Base-by-base conservation (phyloP, 1,140 invertebrate species). In the Olivierus martensii region DNA sequence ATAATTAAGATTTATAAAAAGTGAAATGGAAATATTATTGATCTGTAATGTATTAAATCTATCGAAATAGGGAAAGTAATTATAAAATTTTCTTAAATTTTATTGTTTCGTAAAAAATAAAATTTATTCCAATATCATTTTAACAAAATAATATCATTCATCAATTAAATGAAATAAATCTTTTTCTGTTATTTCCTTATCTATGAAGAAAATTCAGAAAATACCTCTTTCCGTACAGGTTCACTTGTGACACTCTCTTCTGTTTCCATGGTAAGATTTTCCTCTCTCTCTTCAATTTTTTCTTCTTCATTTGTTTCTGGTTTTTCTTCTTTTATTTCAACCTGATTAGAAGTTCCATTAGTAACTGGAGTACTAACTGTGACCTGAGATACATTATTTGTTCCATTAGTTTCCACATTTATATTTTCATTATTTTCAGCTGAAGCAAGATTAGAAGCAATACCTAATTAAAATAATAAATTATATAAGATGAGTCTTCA, bases 381-480 rank as follows among this genome's bases (percentile, higher is more conserved):
- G 38, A 10, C 11, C 4, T 46, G 35, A 45, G 2, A 37, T 35
- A n/a, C 19, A 17, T 28, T 14, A 22, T 10, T 19, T 10, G 47
- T 11, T n/a, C 9, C 19, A 15, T 17, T 11, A 38, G 6, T 14
- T 38, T 37, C 47, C 18, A 36, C 35, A 18, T 34, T 9, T 14
- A 19, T 49, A 18, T 6, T 19, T 38, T 28, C 34, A n/a, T n/a
- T 28, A 28, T 9, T 28, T 28, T 28, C 28, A 28, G 28, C 17
- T 2, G 17, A 41, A 41, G 17, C 39, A 41, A 41, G 14, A n/a
- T 41, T n/a, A 15, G 14, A 41, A 41, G 9, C 12, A 41, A 11
- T 14, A 15, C 5, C 69, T 69, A 28, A 28, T 28, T 28, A 9
- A 28, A 28, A 28, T 28, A 28, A 28, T 28, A 28, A 28, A 28